Percentiles rank a stretch among this genome's conserved stretches.
phyloP scores from a whole-genome alignment of 2,113 vertebrate genomes.

The Sylvicapra grimmia region DNA sequence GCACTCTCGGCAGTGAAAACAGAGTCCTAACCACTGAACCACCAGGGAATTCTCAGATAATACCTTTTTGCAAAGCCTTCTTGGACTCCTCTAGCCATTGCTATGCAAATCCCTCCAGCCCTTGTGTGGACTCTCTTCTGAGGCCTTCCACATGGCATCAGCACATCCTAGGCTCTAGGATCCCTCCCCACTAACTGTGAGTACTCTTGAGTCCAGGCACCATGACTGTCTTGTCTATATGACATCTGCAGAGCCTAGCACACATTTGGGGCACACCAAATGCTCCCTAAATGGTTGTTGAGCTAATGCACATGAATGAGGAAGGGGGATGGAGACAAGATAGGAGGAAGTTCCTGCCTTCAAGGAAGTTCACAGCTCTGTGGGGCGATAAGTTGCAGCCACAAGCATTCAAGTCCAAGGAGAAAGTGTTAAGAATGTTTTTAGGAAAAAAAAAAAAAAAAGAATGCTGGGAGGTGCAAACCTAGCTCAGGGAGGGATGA shows the following conservation, averaged over 20 bases:
- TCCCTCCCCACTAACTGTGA: not conserved
- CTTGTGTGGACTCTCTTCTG: not conserved
- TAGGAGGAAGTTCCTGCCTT: constrained; percentile 42
- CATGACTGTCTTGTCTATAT: not conserved
- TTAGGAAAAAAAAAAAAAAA: not conserved
- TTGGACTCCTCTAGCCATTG: not conserved
- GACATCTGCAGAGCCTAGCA: not conserved
- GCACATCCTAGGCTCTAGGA: not conserved
- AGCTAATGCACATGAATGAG: constrained; percentile 31
- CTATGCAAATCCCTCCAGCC: not conserved
- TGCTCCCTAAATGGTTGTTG: not conserved
- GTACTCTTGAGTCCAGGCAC: not conserved
- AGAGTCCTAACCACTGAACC: not conserved
- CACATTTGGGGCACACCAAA: not conserved
- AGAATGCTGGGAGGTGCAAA: not conserved
- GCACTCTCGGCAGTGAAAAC: not conserved
- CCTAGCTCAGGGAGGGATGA: not conserved
- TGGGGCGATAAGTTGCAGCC: constrained; percentile 25
- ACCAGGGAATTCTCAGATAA: not conserved
- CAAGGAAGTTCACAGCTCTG: constrained; percentile 45
- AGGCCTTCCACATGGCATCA: not conserved
- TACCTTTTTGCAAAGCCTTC: not conserved
- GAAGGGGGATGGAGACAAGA: not conserved
- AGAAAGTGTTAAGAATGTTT: not conserved
- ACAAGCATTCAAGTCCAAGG: not conserved